Evolutionary conservation across 2,888 invertebrate genomes (phyloP).

Genomic region (Pharmacophagus antenor): DNA sequence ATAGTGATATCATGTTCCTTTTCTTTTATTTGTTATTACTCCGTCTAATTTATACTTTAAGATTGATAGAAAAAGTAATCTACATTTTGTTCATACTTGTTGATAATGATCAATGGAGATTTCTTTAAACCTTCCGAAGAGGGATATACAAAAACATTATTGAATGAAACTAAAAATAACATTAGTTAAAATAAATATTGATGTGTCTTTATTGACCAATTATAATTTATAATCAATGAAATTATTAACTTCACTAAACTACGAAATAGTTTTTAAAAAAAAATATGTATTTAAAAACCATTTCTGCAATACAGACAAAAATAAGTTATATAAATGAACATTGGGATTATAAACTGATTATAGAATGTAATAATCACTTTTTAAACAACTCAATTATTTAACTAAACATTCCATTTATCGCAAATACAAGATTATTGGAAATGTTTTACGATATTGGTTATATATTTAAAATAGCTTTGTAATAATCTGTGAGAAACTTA

Average conservation of each 20-base stretch:
- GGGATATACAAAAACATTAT: constrained; percentile 8
- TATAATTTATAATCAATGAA: neutral
- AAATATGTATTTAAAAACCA: too few species aligned
- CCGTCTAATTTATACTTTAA: constrained; percentile 8
- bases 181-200: neutral
- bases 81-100: constrained; percentile 8
- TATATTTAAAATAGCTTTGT: neutral
- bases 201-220: neutral
- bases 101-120: neutral
- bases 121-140: constrained; percentile 26
- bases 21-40: constrained; percentile 6
- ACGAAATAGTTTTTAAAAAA: too few species aligned
- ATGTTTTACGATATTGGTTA: neutral
- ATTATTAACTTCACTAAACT: neutral
- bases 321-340: too few species aligned
- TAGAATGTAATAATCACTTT: neutral
- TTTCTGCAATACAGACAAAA: too few species aligned
- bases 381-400: neutral
- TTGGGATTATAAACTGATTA: too few species aligned
- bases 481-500: too few species aligned
- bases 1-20: constrained; percentile 23
- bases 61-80: constrained; percentile 6
- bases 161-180: neutral
- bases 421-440: neutral
- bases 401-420: neutral